Percentiles rank a stretch among this genome's conserved stretches.
Conservation (phyloP, 2,113 vertebrate species). For the Corvus hawaiiensis region DNA sequence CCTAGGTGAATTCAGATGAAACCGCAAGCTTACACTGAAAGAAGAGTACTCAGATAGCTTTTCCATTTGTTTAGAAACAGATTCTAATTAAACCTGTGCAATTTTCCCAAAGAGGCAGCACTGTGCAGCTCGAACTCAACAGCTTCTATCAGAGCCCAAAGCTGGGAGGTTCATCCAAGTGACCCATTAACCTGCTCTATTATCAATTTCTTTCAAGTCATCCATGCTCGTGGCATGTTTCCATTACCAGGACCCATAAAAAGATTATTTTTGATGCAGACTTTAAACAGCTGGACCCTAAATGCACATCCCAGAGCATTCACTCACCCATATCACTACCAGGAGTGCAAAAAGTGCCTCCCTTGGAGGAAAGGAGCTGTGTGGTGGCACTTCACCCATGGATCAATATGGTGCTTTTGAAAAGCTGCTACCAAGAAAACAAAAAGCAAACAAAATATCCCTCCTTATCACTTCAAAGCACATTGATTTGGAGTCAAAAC, state of each 20-base stretch:
- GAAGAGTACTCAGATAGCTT: neutral
- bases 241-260: neutral
- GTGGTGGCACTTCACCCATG: neutral
- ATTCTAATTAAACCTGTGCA: neutral
- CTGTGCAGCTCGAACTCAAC: neutral
- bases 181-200: neutral
- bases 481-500: conserved; percentile 1
- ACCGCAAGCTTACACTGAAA: neutral
- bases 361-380: neutral
- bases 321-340: neutral
- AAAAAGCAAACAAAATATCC: accelerated
- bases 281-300: neutral
- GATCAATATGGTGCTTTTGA: neutral
- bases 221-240: neutral
- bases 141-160: neutral
- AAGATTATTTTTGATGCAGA: neutral
- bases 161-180: neutral
- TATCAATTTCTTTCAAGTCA: neutral
- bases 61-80: neutral
- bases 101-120: neutral
- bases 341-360: neutral
- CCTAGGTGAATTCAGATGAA: neutral
- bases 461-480: neutral
- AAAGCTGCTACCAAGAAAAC: neutral
- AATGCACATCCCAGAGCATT: neutral